These are phyloP conservation scores for Malurus leucopterus DNA, from an alignment of 2,797 vertebrate genomes.

Conservation along the genomic window DNA sequence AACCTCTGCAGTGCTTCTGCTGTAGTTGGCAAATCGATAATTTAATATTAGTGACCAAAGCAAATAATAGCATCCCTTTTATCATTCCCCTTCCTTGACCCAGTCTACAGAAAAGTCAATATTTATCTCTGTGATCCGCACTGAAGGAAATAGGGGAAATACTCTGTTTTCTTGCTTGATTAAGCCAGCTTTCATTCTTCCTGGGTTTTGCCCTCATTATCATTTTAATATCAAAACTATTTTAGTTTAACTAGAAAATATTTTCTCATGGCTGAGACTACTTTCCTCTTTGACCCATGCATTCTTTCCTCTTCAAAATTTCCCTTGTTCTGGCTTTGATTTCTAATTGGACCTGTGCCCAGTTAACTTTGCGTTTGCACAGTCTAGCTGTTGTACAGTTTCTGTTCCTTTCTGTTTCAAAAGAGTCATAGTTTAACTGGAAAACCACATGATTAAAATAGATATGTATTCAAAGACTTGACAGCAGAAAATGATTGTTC, in stretches of 20 bases:
- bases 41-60: constrained; percentile 22
- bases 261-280: constrained; percentile 42
- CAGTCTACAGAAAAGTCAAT: not conserved
- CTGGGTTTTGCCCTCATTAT: constrained; percentile 45
- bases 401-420: constrained; percentile 46
- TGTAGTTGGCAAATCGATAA: constrained; percentile 18
- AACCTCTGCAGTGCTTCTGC: not conserved
- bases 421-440: constrained; percentile 45
- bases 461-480: not conserved
- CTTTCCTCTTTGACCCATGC: constrained; percentile 55
- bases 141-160: not conserved
- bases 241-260: constrained; percentile 60
- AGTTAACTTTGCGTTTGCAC: constrained; percentile 33
- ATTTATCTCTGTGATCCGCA: not conserved
- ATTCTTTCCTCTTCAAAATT: constrained; percentile 67
- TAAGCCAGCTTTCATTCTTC: constrained; percentile 32
- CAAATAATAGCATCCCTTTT: constrained; percentile 2
- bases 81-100: constrained; percentile 6
- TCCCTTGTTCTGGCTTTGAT: constrained; percentile 54
- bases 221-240: constrained; percentile 55
- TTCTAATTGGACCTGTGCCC: constrained; percentile 45
- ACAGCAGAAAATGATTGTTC: not conserved
- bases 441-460: constrained; percentile 57
- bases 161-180: not conserved
- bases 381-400: constrained; percentile 18